phyloP scores from a whole-genome alignment of 1,140 invertebrate species.

The Pseudomyrmex dendroicus region DNA sequence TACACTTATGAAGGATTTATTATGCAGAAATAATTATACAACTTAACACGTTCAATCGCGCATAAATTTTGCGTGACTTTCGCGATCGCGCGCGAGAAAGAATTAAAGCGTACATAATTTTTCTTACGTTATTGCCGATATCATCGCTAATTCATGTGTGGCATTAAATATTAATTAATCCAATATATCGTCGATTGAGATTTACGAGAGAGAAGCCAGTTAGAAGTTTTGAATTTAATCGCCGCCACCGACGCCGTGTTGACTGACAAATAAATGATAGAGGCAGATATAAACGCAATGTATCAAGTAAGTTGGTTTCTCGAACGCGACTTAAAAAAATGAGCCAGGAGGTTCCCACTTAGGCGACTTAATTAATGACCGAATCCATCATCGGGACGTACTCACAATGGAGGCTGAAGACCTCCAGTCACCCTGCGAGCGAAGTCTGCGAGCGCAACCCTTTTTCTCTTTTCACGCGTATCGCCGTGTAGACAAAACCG shows the following conservation, averaged over 20 bases:
- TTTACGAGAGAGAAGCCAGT: slow-evolving; percentile 1
- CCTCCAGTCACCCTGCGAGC: slow-evolving; percentile 12
- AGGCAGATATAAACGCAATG: neutral
- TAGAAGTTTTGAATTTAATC: slow-evolving; percentile 40
- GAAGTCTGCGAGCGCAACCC: slow-evolving; percentile 44
- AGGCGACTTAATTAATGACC: slow-evolving; percentile 58
- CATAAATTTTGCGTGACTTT: slow-evolving; percentile 57
- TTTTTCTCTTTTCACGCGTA: slow-evolving; percentile 61
- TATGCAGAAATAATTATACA: slow-evolving; percentile 53
- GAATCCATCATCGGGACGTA: slow-evolving; percentile 64
- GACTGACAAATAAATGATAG: slow-evolving; percentile 33
- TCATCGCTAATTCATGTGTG: slow-evolving; percentile 15
- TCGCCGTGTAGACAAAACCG: slow-evolving; percentile 66
- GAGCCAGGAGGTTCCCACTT: slow-evolving; percentile 52
- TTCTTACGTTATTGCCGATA: slow-evolving; percentile 24
- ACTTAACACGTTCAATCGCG: slow-evolving; percentile 41
- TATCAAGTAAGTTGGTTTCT: slow-evolving; percentile 50
- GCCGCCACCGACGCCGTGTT: neutral
- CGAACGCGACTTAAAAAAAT: slow-evolving; percentile 55
- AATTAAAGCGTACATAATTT: slow-evolving; percentile 48
- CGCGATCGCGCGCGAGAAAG: slow-evolving; percentile 21
- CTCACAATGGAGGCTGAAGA: slow-evolving; percentile 42
- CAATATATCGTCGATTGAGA: slow-evolving; percentile 22
- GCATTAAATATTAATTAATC: slow-evolving; percentile 42
- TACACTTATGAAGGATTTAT: slow-evolving; percentile 45